These are phyloP conservation scores for Amblyjoppa fuscipennis DNA, from an alignment of 2,888 invertebrate genomes.

Conservation along the genomic window DNA sequence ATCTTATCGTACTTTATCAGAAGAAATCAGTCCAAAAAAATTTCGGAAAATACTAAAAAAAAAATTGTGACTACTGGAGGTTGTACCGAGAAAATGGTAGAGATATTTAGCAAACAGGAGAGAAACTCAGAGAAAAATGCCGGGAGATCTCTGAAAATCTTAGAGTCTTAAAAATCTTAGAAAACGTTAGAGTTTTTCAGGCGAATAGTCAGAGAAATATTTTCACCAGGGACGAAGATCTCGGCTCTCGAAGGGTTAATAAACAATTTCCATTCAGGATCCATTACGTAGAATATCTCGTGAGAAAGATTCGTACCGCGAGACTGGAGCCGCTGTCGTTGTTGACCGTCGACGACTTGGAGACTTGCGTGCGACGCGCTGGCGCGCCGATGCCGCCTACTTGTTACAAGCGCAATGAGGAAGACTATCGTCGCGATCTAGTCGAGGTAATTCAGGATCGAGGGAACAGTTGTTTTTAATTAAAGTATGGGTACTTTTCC, in stretches of 20 bases:
- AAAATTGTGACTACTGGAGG: background rate
- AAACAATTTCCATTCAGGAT: constrained; percentile 87
- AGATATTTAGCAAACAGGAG: too few species aligned
- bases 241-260: background rate
- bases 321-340: constrained; percentile 92
- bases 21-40: too few species aligned
- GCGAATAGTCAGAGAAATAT: too few species aligned
- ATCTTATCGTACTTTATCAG: too few species aligned
- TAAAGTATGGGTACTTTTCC: constrained; percentile 84
- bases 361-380: constrained; percentile 92
- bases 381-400: constrained; percentile 91
- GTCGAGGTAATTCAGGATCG: constrained; percentile 85
- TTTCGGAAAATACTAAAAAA: background rate
- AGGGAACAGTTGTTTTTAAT: constrained; percentile 68
- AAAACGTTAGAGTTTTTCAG: too few species aligned
- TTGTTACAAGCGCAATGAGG: constrained; percentile 89
- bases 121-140: too few species aligned
- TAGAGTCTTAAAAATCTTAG: too few species aligned
- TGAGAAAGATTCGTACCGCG: constrained; percentile 90
- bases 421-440: constrained; percentile 85
- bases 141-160: background rate
- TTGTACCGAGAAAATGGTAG: too few species aligned
- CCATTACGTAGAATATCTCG: constrained; percentile 96
- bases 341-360: constrained; percentile 92
- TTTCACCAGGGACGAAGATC: too few species aligned